Percentiles rank a stretch among this genome's conserved stretches.
These are phyloP conservation scores for Gallinago nigripennis DNA, from an alignment of 2,797 vertebrate species.

Conservation along the genomic window DNA sequence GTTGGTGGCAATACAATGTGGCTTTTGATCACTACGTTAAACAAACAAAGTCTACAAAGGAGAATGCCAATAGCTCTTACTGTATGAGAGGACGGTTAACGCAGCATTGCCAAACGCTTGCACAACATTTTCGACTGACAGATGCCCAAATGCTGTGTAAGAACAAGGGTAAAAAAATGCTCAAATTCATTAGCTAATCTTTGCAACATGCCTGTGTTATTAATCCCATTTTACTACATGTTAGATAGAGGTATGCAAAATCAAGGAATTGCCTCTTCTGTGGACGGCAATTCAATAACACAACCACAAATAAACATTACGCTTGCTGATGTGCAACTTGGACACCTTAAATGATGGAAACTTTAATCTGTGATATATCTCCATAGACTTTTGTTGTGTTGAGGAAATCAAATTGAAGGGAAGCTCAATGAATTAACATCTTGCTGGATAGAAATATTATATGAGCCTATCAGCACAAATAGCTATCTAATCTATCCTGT, in stretches of 20 bases:
- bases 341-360: background rate
- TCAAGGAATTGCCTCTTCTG: background rate
- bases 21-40: slow-evolving; percentile 37
- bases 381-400: background rate
- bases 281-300: background rate
- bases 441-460: background rate
- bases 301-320: background rate
- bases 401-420: background rate
- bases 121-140: background rate
- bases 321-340: background rate
- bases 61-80: background rate
- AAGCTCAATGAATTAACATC: background rate
- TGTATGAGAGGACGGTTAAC: background rate
- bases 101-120: slow-evolving; percentile 12
- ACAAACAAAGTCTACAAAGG: background rate
- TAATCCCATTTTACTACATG: background rate
- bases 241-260: background rate
- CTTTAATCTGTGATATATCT: background rate
- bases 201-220: background rate
- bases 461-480: background rate
- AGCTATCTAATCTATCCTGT: background rate
- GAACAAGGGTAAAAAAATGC: background rate
- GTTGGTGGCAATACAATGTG: slow-evolving; percentile 39
- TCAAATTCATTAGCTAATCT: background rate
- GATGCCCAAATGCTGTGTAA: slow-evolving; percentile 12